Evolutionary conservation across 2,888 invertebrate genomes (phyloP).

Genomic region (Iphiclides podalirius): DNA sequence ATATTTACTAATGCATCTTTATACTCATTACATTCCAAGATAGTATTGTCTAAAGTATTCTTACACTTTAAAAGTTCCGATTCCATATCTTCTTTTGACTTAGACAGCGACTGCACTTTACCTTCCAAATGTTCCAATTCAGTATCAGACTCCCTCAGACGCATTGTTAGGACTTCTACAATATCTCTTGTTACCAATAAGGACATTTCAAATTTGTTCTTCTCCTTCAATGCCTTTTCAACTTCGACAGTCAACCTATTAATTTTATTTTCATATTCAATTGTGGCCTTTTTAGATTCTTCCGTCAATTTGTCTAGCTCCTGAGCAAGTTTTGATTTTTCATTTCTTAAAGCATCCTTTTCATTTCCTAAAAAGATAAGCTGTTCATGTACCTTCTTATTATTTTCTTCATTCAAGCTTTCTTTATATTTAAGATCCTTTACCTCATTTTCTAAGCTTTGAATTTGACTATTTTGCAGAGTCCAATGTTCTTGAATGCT

Average conservation of each 20-base stretch:
- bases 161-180: slow-evolving; percentile 78
- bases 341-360: slow-evolving; percentile 46
- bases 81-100: slow-evolving; percentile 57
- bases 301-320: slow-evolving; percentile 58
- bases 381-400: slow-evolving; percentile 49
- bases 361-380: slow-evolving; percentile 49
- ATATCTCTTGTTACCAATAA: slow-evolving; percentile 79
- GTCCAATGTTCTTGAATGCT: slow-evolving; percentile 59
- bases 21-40: slow-evolving; percentile 68
- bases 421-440: slow-evolving; percentile 55
- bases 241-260: slow-evolving; percentile 66
- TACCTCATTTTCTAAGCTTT: slow-evolving; percentile 55
- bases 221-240: slow-evolving; percentile 69
- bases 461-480: slow-evolving; percentile 55
- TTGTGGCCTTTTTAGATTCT: slow-evolving; percentile 54
- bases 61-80: slow-evolving; percentile 57
- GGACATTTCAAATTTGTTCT: slow-evolving; percentile 79
- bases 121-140: slow-evolving; percentile 78
- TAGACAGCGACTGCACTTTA: slow-evolving; percentile 53
- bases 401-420: slow-evolving; percentile 52
- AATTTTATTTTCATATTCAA: slow-evolving; percentile 65
- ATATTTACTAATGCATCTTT: slow-evolving; percentile 72
- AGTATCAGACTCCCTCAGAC: slow-evolving; percentile 79
- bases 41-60: slow-evolving; percentile 53
- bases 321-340: slow-evolving; percentile 45